Evolutionary conservation across 1,140 invertebrate species (phyloP), one percentile per base, ranked within the genome.

Genomic region (Trichoplusia ni): DNA sequence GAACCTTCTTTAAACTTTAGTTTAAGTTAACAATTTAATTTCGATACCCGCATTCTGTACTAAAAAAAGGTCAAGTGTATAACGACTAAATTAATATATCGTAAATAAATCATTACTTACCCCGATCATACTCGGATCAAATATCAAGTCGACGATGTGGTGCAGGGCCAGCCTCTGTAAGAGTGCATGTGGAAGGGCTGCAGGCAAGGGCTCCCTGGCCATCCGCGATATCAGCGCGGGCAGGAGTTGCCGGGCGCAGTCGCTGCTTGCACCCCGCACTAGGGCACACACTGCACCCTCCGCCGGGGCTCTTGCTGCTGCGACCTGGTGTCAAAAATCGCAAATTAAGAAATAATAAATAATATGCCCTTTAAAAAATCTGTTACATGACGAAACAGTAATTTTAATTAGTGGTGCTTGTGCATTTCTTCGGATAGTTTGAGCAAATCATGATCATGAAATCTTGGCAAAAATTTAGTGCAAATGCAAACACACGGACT

Each of bases 271-370:
- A 14, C 65, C 67, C 8, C 80, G 80, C 4, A 90, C 74, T 27
- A 84, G 69, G 7, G 81, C 88, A 46, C 90, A 80, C 7, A 89
- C 79, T 2, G 84, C 85, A 1, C 87, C 84, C 62, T 90, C 87
- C 2, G 83, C 84, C 9, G 87, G 87, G 0, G 84, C 85, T 33
- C 79, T 54, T 0, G 85, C 80, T 13, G 85, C 78, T n/a, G 82
- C 65, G 8, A 90, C 84, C 87, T 89, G 53, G 13, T 14, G 2
- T 0, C 23, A 58, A 9, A 54, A 21, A 40, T 16, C 16, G 5
- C n/a, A 53, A 35, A 51, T 42, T 16, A 21, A n/a, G n/a, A n/a
- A n/a, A n/a, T n/a, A n/a, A n/a, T n/a, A n/a, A n/a, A n/a, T n/a
- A n/a, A n/a, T n/a, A n/a, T n/a, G n/a, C n/a, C n/a, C n/a, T n/a